Evolutionary conservation across 1,140 invertebrate species (phyloP), one percentile per base, ranked within the genome.

Genomic region (Drosophila fuyamai): DNA sequence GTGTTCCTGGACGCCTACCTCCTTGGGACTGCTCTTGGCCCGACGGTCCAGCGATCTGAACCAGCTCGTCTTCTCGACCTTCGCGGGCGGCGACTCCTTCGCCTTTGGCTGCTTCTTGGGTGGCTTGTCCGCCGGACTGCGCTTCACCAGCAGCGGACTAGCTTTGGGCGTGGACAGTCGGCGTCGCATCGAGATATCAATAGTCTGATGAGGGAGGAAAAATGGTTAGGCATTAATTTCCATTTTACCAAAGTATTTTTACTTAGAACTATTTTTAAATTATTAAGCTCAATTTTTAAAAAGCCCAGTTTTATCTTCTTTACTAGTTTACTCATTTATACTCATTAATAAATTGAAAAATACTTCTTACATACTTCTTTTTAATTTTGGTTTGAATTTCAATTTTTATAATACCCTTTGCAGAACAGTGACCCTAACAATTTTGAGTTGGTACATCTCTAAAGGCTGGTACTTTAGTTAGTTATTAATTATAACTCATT

Each of bases 131-230:
- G 81, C 79, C 38, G 81, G 63, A 60, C 78, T 90, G 46, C 91
- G 90, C 73, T 92, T 92, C 32, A 92, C 43, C 75, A 92, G 73
- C 63, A 92, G 40, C 4, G 95, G 95, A 80, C 95, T 95, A 72
- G 95, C 95, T 91, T 95, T 95, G 32, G 96, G 95, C 12, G 95
- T 96, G 51, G 95, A 95, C 66, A 96, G 92, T 55, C 96, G 94
- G 71, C 95, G 94, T 75, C 95, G 94, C 90, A 95, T 95, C 75
- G 94, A 92, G 66, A 92, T 92, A 67, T 92, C 92, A 50, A 81
- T 81, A 60, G 78, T 79, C 86, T 92, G 35, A 13, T 51, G 32
- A 13, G 2, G 23, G 2, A 18, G 10, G 29, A n/a, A 8, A 16
- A 47, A 58, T 6, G 1, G 2, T 36, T n/a, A 0, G 10, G 9